Evolutionary conservation across 2,113 vertebrate species (phyloP).

Genomic region (Calypte anna): DNA sequence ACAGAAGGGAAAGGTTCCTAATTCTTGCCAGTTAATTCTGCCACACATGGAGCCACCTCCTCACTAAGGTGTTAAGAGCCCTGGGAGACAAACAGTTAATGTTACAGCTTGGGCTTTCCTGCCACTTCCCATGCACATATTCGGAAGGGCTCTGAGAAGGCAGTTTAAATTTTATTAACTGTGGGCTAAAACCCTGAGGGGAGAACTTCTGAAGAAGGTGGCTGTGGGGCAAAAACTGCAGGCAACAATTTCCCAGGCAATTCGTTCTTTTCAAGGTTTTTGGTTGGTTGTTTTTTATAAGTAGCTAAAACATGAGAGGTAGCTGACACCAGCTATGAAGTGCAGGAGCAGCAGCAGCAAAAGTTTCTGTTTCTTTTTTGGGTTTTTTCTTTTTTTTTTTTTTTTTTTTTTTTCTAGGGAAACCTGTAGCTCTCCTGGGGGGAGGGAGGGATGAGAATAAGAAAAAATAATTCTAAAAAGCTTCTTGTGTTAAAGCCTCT

Average conservation of each 20-base stretch:
- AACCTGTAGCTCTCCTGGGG: conserved; percentile 10
- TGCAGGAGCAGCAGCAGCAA: conserved; percentile 2
- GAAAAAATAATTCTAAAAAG: background rate
- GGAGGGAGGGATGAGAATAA: too few relatives aligned
- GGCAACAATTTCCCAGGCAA: background rate
- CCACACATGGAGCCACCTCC: background rate
- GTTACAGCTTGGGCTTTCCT: background rate
- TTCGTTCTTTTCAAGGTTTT: background rate
- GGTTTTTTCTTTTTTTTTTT: too few relatives aligned
- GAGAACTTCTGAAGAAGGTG: background rate
- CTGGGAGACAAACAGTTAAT: background rate
- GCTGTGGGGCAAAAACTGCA: background rate
- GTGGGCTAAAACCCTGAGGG: background rate
- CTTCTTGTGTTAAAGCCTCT: conserved; percentile 13
- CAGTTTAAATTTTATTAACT: background rate
- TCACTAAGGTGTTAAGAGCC: background rate
- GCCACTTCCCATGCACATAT: background rate
- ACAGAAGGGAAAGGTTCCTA: background rate
- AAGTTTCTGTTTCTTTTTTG: background rate
- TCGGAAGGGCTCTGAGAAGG: background rate
- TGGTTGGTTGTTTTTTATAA: background rate
- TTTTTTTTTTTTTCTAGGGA: background rate
- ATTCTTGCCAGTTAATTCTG: background rate
- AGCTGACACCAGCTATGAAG: background rate
- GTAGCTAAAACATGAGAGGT: background rate